Conservation (phyloP, 1,140 invertebrate genomes). For the Drosophila suzukii region DNA sequence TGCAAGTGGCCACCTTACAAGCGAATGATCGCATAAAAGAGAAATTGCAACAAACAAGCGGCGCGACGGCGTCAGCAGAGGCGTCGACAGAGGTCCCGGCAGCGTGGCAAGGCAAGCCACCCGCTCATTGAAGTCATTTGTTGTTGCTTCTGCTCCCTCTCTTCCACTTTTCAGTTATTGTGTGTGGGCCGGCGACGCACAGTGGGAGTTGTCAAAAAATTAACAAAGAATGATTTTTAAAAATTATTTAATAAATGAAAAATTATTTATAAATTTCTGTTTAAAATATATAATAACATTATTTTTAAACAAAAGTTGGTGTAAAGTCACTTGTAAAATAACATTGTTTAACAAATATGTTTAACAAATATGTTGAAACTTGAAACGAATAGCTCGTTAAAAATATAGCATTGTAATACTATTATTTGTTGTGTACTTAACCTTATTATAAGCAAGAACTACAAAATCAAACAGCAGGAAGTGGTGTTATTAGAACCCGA, state of each 20-base stretch:
- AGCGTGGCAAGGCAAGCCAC: slow-evolving; percentile 66
- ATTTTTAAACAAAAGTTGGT: too few species aligned
- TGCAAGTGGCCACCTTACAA: slow-evolving; percentile 73
- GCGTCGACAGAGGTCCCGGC: slow-evolving; percentile 22
- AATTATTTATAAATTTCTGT: neutral
- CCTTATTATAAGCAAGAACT: too few species aligned
- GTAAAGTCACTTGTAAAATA: too few species aligned
- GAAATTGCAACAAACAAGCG: slow-evolving; percentile 77
- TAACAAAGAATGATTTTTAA: neutral
- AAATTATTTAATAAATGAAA: neutral
- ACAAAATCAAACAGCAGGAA: too few species aligned
- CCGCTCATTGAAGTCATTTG: slow-evolving; percentile 71
- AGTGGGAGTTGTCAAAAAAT: neutral
- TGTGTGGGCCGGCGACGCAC: slow-evolving; percentile 51
- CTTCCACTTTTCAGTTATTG: slow-evolving; percentile 29
- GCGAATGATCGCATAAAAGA: slow-evolving; percentile 79
- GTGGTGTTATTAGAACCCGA: neutral
- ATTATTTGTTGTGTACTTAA: too few species aligned
- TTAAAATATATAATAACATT: too few species aligned
- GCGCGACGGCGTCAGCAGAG: slow-evolving; percentile 41
- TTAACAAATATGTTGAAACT: too few species aligned
- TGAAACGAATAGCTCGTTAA: too few species aligned
- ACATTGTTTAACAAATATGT: too few species aligned
- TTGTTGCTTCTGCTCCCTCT: slow-evolving; percentile 24
- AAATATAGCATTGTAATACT: too few species aligned